Conservation (phyloP, 2,888 invertebrate genomes). For the Stenolophus ochropezus region DNA sequence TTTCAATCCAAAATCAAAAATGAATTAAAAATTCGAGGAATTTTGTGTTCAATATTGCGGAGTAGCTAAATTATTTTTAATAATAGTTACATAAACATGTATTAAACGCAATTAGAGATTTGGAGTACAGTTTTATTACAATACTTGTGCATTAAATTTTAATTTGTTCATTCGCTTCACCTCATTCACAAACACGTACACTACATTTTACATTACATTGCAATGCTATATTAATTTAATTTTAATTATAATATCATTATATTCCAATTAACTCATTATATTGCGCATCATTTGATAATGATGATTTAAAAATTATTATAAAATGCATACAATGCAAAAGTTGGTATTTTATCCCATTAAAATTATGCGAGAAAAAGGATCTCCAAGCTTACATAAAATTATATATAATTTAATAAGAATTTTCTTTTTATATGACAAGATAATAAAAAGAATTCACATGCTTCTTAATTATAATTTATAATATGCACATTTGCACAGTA, state of each 20-base stretch:
- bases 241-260: constrained; percentile 35
- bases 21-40: too few species aligned
- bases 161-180: constrained; percentile 38
- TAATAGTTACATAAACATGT: neutral
- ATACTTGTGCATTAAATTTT: constrained; percentile 44
- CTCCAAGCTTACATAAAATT: too few species aligned
- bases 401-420: too few species aligned
- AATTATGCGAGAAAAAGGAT: too few species aligned
- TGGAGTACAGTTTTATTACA: neutral
- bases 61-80: constrained; percentile 18
- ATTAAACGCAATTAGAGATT: constrained; percentile 14
- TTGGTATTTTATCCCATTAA: too few species aligned
- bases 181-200: neutral
- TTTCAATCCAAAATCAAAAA: too few species aligned
- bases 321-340: neutral
- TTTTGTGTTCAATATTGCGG: too few species aligned
- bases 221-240: constrained; percentile 42
- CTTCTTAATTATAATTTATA: too few species aligned
- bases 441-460: too few species aligned
- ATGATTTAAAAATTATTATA: neutral
- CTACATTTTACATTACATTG: neutral
- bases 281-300: neutral
- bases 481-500: too few species aligned
- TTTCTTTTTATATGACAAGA: too few species aligned
- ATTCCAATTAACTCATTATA: constrained; percentile 33